Evolutionary conservation across 2,113 vertebrate species (phyloP), one percentile per base, ranked within the genome.

Genomic region (Arenaria interpres): DNA sequence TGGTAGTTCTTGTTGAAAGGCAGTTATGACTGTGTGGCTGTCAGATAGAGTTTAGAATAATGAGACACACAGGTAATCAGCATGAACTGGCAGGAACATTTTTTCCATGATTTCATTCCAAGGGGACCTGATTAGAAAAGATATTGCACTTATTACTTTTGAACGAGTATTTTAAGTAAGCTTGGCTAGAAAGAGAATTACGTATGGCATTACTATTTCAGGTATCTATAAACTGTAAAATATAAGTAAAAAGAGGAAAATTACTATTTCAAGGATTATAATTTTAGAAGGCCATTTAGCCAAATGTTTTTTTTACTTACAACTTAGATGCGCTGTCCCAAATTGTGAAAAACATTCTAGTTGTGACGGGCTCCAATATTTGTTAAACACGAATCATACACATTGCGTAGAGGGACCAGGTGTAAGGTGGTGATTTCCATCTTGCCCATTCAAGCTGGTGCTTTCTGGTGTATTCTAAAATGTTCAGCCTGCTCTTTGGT

Each of bases 1-100:
- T 96, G 94, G 93, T 94, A 64, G 91, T 68, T 95, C 74, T 89
- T 67, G 82, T 77, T 96, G 94, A 97, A 95, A 97, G 95, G 72
- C 74, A 85, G 87, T 95, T 93, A 85, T 83, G 88, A 48, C 95
- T 95, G 77, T 93, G 91, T 0, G 2, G 85, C 64, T 96, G 84
- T 91, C 95, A 96, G 64, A 66, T 67, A 80, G 64, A 73, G 41
- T 95, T 97, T 96, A 50, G 41, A 97, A 73, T 93, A 97, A 97
- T 90, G 91, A 91, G 85, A 96, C 73, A 84, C 63, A 63, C 88
- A 93, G 60, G 68, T 85, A 97, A 93, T 82, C 92, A 91, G 83
- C 69, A 83, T 15, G 73, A 96, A 73, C 86, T 89, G 95, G 62
- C 74, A 97, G 63, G 48, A 96, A 59, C 48, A 73, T 80, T 82